phyloP scores from a whole-genome alignment of 2,888 invertebrate genomes.

The Caenorhabditis drosophilae region DNA sequence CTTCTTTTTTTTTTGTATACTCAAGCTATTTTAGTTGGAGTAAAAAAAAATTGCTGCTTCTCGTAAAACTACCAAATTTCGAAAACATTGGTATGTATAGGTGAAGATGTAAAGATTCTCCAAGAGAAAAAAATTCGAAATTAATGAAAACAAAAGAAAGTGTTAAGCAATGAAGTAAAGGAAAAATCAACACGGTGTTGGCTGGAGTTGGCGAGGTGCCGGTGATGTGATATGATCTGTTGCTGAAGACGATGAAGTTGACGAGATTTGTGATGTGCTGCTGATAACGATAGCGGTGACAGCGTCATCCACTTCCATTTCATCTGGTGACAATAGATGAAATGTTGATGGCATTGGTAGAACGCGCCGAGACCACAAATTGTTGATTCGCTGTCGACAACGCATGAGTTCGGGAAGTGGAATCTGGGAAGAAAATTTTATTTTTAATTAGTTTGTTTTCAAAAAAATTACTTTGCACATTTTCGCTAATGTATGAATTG shows the following conservation, averaged over 20 bases:
- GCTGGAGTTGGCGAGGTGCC: constrained; percentile 38
- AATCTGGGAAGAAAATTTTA: constrained; percentile 25
- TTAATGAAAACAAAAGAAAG: no score
- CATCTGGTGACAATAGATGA: constrained; percentile 27
- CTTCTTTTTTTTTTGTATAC: no score
- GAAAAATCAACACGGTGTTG: constrained; percentile 43
- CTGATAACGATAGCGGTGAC: not conserved
- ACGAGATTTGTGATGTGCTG: constrained; percentile 10
- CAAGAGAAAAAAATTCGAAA: no score
- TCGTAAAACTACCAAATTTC: no score
- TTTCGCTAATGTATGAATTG: constrained; percentile 25
- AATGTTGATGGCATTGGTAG: constrained; percentile 43
- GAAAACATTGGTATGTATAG: no score
- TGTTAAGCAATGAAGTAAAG: no score
- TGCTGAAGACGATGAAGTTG: constrained; percentile 26
- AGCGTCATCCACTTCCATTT: not conserved
- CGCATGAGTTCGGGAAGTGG: constrained; percentile 42
- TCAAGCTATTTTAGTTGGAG: no score
- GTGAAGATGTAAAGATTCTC: no score
- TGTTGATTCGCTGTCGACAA: constrained; percentile 32
- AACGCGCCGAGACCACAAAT: constrained; percentile 40
- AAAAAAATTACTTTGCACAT: constrained; percentile 25
- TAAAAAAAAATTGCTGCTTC: no score
- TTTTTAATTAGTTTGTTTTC: not conserved
- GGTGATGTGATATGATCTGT: constrained; percentile 33